These are phyloP conservation scores for Reticulitermes speratus DNA, from an alignment of 1,140 invertebrate genomes.

Conservation along the genomic window DNA sequence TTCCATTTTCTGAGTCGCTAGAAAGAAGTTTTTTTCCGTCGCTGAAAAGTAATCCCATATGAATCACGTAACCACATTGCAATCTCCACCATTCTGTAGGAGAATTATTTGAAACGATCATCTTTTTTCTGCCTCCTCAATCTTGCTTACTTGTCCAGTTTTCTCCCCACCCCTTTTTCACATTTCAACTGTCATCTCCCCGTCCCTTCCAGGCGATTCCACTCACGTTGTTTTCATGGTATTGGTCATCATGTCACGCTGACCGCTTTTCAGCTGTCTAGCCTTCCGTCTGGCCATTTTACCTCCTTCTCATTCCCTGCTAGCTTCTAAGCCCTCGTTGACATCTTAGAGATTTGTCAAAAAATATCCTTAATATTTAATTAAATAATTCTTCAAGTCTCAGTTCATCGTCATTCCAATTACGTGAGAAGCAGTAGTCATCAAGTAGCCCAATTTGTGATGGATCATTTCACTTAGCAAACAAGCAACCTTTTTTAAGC, in stretches of 20 bases:
- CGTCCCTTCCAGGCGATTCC: background rate
- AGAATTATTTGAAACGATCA: conserved; percentile 1
- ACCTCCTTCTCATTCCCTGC: background rate
- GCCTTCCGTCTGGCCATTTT: background rate
- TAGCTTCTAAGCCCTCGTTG: background rate
- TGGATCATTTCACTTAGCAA: background rate
- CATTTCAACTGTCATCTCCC: background rate
- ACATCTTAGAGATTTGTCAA: background rate
- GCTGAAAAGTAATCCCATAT: background rate
- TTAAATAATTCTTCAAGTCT: conserved; percentile 3
- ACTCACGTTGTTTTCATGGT: background rate
- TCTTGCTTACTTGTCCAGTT: conserved; percentile 2
- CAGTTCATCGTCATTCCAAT: background rate
- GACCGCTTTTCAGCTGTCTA: conserved; percentile 9
- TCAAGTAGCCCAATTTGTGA: background rate
- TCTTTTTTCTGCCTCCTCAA: conserved; percentile 7
- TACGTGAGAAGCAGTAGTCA: background rate
- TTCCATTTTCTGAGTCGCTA: no score
- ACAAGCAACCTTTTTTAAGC: background rate
- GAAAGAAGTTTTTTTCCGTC: background rate
- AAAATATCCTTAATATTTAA: background rate
- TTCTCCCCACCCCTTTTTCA: background rate
- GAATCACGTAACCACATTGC: background rate
- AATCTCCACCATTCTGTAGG: background rate
- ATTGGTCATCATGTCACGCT: conserved; percentile 10